Conservation (phyloP, 2,797 vertebrate genomes). For the Melanotaenia boesemani region DNA sequence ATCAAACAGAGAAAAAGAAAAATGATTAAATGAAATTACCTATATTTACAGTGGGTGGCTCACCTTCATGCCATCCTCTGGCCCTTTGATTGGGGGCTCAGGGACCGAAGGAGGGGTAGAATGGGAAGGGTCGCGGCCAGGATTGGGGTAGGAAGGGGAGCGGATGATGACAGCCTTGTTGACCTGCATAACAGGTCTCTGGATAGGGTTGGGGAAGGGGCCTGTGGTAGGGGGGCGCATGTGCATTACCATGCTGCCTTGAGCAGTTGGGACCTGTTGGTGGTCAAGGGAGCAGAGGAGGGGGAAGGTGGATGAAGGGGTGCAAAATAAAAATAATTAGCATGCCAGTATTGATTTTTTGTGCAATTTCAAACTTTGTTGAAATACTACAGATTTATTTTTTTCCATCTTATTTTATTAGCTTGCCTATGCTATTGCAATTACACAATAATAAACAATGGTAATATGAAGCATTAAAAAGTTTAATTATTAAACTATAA, state of each 20-base stretch:
- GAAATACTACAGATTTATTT: background rate
- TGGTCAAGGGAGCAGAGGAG: slow-evolving; percentile 7
- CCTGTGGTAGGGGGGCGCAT: slow-evolving; percentile 85
- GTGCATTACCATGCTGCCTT: slow-evolving; percentile 89
- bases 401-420: background rate
- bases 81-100: slow-evolving; percentile 80
- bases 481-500: background rate
- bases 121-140: slow-evolving; percentile 80
- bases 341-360: background rate
- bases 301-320: background rate
- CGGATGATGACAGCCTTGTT: slow-evolving; percentile 87
- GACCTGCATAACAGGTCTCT: slow-evolving; percentile 88
- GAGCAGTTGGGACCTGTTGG: slow-evolving; percentile 78
- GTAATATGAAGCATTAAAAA: background rate
- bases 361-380: slow-evolving; percentile 14
- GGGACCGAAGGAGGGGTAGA: slow-evolving; percentile 80
- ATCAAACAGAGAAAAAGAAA: slow-evolving; percentile 58
- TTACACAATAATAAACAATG: background rate
- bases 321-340: slow-evolving; percentile 41
- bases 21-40: slow-evolving; percentile 83
- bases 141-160: slow-evolving; percentile 82
- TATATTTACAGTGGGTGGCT: slow-evolving; percentile 88
- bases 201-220: slow-evolving; percentile 87
- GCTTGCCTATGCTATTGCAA: background rate
- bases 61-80: slow-evolving; percentile 90